Percentiles rank a stretch among this genome's conserved stretches.
phyloP scores from a whole-genome alignment of 1,140 invertebrate genomes.

The Drosophila pseudoobscura region DNA sequence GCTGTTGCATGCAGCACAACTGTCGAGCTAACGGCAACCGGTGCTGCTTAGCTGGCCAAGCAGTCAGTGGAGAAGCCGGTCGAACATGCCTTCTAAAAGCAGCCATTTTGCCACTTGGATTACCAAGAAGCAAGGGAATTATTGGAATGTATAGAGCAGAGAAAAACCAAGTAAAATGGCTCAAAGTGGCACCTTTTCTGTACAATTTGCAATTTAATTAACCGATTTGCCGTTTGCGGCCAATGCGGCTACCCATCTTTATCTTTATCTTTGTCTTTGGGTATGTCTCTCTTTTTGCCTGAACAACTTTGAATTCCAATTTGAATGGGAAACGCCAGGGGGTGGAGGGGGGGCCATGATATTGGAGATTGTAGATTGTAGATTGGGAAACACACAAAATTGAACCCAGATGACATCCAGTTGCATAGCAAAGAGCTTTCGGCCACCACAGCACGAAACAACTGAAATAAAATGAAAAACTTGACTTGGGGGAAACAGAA shows the following conservation, averaged over 20 bases:
- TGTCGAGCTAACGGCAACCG: conserved; percentile 72
- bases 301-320: conserved; percentile 18
- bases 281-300: conserved; percentile 6
- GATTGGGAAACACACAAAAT: conserved; percentile 43
- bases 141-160: conserved; percentile 14
- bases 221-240: conserved; percentile 31
- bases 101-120: conserved; percentile 73
- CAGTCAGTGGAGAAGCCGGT: conserved; percentile 66
- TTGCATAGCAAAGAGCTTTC: conserved; percentile 47
- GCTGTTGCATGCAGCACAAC: conserved; percentile 64
- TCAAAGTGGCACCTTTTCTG: conserved; percentile 18
- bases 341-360: conserved; percentile 11
- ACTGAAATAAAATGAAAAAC: conserved; percentile 7
- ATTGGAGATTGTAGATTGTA: not conserved
- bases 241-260: conserved; percentile 24
- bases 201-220: conserved; percentile 77
- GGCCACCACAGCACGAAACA: not conserved
- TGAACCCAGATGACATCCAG: conserved; percentile 69
- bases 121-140: conserved; percentile 46
- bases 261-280: conserved; percentile 15
- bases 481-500: conserved; percentile 9
- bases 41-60: conserved; percentile 70
- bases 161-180: conserved; percentile 1
- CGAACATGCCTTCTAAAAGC: conserved; percentile 72
- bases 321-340: conserved; percentile 17